Percentiles rank a stretch among this genome's conserved stretches.
These are phyloP conservation scores for Illadopsis cleaveri DNA, from an alignment of 2,113 vertebrate genomes.

Conservation along the genomic window DNA sequence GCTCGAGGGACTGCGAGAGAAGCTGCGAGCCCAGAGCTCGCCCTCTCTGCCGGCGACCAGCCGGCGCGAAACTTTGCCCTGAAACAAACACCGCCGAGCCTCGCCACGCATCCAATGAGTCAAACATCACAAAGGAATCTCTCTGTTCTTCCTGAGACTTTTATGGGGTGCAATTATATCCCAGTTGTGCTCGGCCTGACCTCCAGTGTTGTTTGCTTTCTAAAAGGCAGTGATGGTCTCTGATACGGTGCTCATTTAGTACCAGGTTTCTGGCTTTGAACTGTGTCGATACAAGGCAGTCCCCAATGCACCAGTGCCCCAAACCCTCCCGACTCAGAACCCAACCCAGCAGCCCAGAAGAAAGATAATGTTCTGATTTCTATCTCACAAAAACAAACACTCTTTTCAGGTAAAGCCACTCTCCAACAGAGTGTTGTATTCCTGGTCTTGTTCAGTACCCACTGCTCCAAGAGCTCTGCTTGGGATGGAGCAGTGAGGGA, in stretches of 20 bases:
- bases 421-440: neutral
- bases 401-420: neutral
- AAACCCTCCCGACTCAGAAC: neutral
- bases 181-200: neutral
- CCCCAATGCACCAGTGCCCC: neutral
- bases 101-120: accelerated
- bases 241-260: neutral
- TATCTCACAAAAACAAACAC: neutral
- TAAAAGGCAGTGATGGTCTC: neutral
- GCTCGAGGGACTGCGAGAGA: slow-evolving; percentile 20
- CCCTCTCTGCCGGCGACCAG: neutral
- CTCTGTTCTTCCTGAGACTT: neutral
- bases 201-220: neutral
- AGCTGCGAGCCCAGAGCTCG: slow-evolving; percentile 1
- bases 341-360: neutral
- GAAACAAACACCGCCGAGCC: neutral
- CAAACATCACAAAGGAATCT: neutral
- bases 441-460: neutral
- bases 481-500: neutral
- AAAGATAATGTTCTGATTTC: neutral
- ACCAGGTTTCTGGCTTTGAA: neutral
- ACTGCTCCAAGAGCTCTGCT: neutral
- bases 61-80: neutral
- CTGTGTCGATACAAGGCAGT: accelerated
- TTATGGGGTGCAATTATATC: neutral